A percentile compares a stretch with the other conserved stretches of the same genome.
phyloP scores from a whole-genome alignment of 2,797 vertebrate species.

The Trematomus bernacchii region DNA sequence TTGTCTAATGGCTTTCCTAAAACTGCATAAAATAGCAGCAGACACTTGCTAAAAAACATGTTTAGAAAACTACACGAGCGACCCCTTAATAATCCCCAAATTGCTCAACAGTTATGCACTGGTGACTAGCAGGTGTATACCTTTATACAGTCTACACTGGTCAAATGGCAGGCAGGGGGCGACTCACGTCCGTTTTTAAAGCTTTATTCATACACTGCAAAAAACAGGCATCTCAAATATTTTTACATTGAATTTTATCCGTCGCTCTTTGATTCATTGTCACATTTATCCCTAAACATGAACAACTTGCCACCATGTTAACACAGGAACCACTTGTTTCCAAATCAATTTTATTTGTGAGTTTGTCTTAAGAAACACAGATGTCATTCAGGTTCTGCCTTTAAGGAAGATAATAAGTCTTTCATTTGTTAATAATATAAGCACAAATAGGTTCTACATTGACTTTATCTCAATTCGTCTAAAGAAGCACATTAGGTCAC shows the following conservation, averaged over 20 bases:
- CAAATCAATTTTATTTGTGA: background rate
- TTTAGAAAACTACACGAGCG: too few relatives aligned
- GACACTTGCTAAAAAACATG: too few relatives aligned
- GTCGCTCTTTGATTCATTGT: background rate
- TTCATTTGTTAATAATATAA: background rate
- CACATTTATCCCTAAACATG: background rate
- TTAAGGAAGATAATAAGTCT: background rate
- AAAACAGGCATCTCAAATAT: constrained; percentile 7
- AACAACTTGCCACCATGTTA: background rate
- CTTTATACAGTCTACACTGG: background rate
- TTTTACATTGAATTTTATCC: background rate
- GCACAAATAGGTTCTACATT: background rate
- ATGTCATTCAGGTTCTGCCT: background rate
- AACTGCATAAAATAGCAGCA: too few relatives aligned
- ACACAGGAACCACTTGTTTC: background rate
- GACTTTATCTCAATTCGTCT: background rate
- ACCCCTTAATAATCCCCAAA: background rate
- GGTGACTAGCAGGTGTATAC: background rate
- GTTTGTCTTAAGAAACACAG: background rate
- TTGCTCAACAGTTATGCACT: background rate
- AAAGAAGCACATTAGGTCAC: background rate
- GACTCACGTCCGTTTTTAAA: constrained; percentile 7
- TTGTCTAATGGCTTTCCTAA: too few relatives aligned
- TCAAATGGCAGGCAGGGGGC: constrained; percentile 46
- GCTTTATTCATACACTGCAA: constrained; percentile 32